Evolutionary conservation across 2,797 vertebrate genomes (phyloP).

Genomic region (Sebastes trivittatus): DNA sequence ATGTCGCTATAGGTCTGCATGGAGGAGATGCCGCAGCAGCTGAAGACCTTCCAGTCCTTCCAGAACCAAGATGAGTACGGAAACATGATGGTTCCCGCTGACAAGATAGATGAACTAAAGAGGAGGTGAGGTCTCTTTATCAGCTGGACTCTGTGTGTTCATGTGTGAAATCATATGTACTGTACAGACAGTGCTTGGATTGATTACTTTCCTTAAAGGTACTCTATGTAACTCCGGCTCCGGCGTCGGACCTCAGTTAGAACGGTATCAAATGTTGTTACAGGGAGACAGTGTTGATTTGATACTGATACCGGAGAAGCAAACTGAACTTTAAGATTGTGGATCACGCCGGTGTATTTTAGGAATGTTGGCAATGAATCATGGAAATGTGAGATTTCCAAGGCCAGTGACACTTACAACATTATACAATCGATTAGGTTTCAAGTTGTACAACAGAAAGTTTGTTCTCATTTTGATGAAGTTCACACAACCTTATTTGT

Average conservation of each 20-base stretch:
- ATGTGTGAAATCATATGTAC: background rate
- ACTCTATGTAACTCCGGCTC: background rate
- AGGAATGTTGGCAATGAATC: background rate
- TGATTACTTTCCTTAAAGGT: too few relatives aligned
- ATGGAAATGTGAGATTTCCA: background rate
- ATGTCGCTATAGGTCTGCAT: conserved; percentile 81
- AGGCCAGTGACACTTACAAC: background rate
- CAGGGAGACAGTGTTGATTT: background rate
- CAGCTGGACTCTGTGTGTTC: background rate
- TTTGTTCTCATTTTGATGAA: background rate
- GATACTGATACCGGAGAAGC: background rate
- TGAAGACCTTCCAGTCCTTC: conserved; percentile 86
- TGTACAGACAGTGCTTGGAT: background rate
- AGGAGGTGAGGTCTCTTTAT: conserved; percentile 79
- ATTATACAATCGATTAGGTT: background rate
- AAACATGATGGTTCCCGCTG: conserved; percentile 83
- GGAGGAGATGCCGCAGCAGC: conserved; percentile 84
- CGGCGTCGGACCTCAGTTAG: background rate
- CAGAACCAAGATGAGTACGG: conserved; percentile 86
- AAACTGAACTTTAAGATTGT: background rate
- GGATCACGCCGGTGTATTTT: background rate
- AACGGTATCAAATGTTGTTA: background rate
- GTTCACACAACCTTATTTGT: background rate
- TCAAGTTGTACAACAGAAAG: background rate
- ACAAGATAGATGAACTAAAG: conserved; percentile 92